These are phyloP conservation scores for Cardinalis cardinalis DNA, from an alignment of 2,113 vertebrate genomes.

Conservation along the genomic window DNA sequence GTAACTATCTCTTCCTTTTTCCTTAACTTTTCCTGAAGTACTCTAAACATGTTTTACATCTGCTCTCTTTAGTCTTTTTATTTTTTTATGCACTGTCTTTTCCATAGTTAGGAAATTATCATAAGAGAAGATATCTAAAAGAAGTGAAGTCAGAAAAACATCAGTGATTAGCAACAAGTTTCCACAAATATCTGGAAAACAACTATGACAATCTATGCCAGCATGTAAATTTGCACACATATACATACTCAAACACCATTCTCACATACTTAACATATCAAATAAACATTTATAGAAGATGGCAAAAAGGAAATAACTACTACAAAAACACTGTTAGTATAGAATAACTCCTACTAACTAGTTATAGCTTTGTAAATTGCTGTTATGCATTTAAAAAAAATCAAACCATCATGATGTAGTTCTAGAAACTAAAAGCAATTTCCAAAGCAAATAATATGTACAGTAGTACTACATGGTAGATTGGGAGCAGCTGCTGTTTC, in stretches of 20 bases:
- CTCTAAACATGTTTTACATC: neutral
- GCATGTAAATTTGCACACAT: neutral
- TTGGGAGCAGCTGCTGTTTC: conserved; percentile 64
- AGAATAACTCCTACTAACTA: conserved; percentile 5
- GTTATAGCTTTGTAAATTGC: conserved; percentile 12
- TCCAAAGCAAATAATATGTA: conserved; percentile 62
- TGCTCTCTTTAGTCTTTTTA: neutral
- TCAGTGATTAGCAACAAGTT: neutral
- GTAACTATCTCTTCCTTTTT: neutral
- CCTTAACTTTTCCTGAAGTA: neutral
- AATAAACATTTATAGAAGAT: conserved; percentile 8
- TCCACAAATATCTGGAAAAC: neutral
- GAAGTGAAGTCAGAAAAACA: neutral
- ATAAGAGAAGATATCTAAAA: neutral
- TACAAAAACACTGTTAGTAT: neutral
- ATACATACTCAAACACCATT: neutral
- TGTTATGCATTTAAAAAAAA: conserved; percentile 8
- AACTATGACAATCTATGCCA: neutral
- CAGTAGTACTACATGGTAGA: conserved; percentile 52
- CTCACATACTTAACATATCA: neutral
- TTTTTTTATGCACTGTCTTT: neutral
- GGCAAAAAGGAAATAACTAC: conserved; percentile 11
- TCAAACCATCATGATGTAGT: conserved; percentile 24
- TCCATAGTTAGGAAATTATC: neutral
- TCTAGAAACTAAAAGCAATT: conserved; percentile 65